Conservation (phyloP, 1,140 invertebrate genomes). For the Drosophila yakuba region DNA sequence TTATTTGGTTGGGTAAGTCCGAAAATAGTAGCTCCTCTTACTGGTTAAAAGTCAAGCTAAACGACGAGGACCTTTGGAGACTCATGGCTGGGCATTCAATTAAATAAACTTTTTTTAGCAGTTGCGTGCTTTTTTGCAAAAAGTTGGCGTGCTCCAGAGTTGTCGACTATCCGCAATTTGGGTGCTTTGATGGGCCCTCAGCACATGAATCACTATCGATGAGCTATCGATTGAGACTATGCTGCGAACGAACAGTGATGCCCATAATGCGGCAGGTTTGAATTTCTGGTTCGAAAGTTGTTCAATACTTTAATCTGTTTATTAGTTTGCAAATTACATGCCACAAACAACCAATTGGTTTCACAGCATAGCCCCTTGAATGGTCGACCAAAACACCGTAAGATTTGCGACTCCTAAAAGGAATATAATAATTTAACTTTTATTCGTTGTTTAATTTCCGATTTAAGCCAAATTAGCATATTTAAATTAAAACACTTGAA, state of each 20-base stretch:
- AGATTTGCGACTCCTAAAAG: constrained; percentile 6
- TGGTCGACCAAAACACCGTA: constrained; percentile 1
- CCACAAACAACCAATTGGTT: background rate
- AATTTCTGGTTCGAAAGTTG: background rate
- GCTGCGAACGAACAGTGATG: background rate
- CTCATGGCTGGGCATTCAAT: constrained; percentile 5
- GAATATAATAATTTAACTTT: background rate
- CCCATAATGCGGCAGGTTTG: background rate
- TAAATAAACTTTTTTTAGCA: background rate
- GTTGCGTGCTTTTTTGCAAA: background rate
- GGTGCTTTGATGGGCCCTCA: background rate
- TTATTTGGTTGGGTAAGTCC: background rate
- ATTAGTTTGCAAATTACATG: background rate
- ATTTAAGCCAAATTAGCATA: background rate
- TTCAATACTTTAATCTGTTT: constrained; percentile 1
- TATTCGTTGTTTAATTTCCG: background rate
- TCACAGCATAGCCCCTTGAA: background rate
- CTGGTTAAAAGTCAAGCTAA: constrained; percentile 31
- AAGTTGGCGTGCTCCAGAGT: background rate
- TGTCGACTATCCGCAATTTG: constrained; percentile 1
- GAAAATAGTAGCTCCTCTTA: background rate
- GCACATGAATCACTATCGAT: background rate
- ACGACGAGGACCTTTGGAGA: constrained; percentile 6
- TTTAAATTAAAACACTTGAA: background rate
- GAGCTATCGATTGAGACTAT: background rate